These are phyloP conservation scores for Phalacrocorax carbo DNA, from an alignment of 2,113 vertebrate genomes.

Conservation along the genomic window DNA sequence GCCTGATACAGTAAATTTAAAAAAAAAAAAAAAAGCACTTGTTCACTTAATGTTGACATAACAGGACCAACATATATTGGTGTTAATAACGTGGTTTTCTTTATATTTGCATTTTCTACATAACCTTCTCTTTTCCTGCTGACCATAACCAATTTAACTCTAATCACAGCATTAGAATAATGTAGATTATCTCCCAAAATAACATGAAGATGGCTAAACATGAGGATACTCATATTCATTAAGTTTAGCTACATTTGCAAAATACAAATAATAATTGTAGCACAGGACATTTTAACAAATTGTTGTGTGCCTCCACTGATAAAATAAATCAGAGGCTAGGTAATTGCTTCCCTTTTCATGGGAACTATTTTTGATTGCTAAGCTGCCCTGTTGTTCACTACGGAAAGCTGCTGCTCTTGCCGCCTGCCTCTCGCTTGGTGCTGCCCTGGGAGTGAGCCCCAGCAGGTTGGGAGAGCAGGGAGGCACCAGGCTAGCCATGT, in stretches of 20 bases:
- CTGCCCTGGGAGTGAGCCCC: not conserved
- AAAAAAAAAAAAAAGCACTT: not conserved
- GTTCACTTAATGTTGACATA: not conserved
- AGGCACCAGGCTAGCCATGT: not conserved
- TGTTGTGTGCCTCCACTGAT: not conserved
- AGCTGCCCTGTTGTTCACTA: not conserved
- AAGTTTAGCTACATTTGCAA: not conserved
- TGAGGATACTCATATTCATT: not conserved
- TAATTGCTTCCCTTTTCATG: not conserved
- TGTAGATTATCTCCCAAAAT: not conserved
- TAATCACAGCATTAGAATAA: not conserved
- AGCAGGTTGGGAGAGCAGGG: not conserved
- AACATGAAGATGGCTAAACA: not conserved
- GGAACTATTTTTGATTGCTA: not conserved
- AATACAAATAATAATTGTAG: not conserved
- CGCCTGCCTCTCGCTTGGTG: not conserved
- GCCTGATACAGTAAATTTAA: not conserved
- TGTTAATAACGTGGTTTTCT: not conserved
- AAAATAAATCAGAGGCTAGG: not conserved
- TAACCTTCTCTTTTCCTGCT: not conserved
- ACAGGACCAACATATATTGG: not conserved
- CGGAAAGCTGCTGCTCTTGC: not conserved
- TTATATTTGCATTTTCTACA: not conserved
- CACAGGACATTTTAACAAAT: not conserved
- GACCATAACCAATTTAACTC: not conserved